Conservation (phyloP, 1,140 invertebrate genomes). For the Zaprionus taronus region DNA sequence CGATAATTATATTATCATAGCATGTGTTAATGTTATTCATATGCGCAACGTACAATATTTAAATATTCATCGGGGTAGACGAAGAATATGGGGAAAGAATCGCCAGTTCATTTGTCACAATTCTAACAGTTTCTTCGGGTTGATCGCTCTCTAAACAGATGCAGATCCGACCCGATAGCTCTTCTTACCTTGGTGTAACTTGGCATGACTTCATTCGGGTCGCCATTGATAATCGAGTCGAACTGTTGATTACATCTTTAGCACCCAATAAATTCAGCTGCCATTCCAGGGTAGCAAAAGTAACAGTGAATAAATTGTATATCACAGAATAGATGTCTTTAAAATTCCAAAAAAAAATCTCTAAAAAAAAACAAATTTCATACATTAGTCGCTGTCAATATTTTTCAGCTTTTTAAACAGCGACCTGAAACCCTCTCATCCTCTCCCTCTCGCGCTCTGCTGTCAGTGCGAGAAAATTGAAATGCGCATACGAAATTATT, state of each 20-base stretch:
- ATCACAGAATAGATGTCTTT: conserved; percentile 36
- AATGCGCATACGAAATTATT: conserved; percentile 83
- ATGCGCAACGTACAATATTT: neutral
- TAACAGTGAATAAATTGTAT: conserved; percentile 48
- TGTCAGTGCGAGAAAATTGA: conserved; percentile 72
- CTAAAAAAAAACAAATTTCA: conserved; percentile 39
- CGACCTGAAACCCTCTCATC: neutral
- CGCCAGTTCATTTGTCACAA: conserved; percentile 19
- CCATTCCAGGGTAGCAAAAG: conserved; percentile 35
- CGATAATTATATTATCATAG: conserved; percentile 14
- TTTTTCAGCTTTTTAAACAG: conserved; percentile 44
- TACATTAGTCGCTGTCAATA: conserved; percentile 78
- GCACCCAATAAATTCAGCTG: conserved; percentile 47
- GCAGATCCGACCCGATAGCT: conserved; percentile 4
- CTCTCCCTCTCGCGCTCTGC: conserved; percentile 22
- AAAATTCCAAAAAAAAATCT: conserved; percentile 32
- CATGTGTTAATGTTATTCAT: conserved; percentile 12
- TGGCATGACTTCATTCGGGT: conserved; percentile 27
- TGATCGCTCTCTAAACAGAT: conserved; percentile 18
- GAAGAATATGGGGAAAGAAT: neutral
- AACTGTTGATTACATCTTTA: conserved; percentile 44
- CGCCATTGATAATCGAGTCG: conserved; percentile 13
- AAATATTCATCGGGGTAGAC: neutral
- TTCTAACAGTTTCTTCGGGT: conserved; percentile 17
- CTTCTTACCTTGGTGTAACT: neutral